Conservation (phyloP, 2,888 invertebrate genomes). For the Elmis aenea region DNA sequence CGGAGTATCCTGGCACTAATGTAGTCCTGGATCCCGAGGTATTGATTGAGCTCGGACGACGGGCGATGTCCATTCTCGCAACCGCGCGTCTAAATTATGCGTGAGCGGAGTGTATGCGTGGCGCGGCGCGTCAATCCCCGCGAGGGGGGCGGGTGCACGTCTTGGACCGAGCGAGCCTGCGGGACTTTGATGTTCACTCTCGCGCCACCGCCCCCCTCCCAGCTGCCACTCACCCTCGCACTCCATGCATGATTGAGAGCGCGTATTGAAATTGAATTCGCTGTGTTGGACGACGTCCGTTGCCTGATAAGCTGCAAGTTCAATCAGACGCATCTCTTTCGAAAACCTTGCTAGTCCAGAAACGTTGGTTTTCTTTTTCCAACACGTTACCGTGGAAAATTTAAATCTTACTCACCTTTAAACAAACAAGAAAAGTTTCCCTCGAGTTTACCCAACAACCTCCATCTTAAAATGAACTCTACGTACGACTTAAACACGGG, state of each 20-base stretch:
- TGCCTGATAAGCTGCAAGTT: conserved; percentile 40
- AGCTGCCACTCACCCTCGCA: conserved; percentile 29
- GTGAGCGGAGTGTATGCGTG: conserved; percentile 48
- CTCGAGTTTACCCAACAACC: too few relatives aligned
- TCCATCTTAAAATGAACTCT: too few relatives aligned
- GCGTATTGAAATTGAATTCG: conserved; percentile 50
- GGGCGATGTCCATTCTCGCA: conserved; percentile 45
- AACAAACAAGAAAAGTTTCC: too few relatives aligned
- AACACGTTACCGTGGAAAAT: conserved; percentile 1
- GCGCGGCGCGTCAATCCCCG: conserved; percentile 28
- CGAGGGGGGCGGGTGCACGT: conserved; percentile 19
- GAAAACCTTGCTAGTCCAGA: conserved; percentile 29
- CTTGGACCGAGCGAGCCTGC: conserved; percentile 24
- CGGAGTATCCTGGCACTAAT: conserved; percentile 23
- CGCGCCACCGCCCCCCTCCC: conserved; percentile 28
- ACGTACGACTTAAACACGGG: too few relatives aligned
- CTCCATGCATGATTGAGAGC: conserved; percentile 48
- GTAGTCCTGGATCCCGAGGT: conserved; percentile 44
- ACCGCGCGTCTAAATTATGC: conserved; percentile 49
- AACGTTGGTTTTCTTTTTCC: conserved; percentile 30
- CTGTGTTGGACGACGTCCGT: conserved; percentile 32
- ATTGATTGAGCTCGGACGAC: conserved; percentile 47
- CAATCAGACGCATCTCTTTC: not conserved
- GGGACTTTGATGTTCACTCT: conserved; percentile 39
- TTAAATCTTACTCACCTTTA: too few relatives aligned